Percentiles rank a stretch among this genome's conserved stretches.
Conservation (phyloP, 2,797 vertebrate species). For the Sebastes aleutianus region DNA sequence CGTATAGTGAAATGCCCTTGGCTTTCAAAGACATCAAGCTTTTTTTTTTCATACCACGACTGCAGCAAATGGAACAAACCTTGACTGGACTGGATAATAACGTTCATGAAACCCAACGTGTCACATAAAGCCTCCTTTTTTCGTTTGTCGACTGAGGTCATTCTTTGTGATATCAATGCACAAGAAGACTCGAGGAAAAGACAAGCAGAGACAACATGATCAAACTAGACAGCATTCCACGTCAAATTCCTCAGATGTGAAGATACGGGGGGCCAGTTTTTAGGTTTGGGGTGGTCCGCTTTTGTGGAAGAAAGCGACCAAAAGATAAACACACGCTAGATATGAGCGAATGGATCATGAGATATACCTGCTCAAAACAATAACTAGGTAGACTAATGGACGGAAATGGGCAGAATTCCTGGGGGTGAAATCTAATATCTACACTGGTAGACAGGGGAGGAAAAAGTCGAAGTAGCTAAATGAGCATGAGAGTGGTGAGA, state of each 20-base stretch:
- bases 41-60: conserved; percentile 32
- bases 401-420: conserved; percentile 71
- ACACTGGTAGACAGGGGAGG: conserved; percentile 38
- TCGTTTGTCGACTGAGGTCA: conserved; percentile 54
- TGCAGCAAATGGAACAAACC: conserved; percentile 54
- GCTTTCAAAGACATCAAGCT: conserved; percentile 53
- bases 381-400: conserved; percentile 68
- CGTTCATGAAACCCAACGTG: conserved; percentile 21
- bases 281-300: conserved; percentile 57
- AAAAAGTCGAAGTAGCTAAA: conserved; percentile 61
- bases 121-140: conserved; percentile 48
- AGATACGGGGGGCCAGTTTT: conserved; percentile 31
- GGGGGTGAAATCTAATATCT: conserved; percentile 67
- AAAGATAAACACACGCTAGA: conserved; percentile 51
- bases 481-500: conserved; percentile 63
- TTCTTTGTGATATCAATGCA: conserved; percentile 43
- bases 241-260: conserved; percentile 70
- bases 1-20: conserved; percentile 49
- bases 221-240: conserved; percentile 66
- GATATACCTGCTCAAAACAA: conserved; percentile 65
- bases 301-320: conserved; percentile 7
- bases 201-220: conserved; percentile 60
- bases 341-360: conserved; percentile 43
- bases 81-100: conserved; percentile 52
- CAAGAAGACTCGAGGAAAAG: conserved; percentile 25